Conservation (phyloP, 2,888 invertebrate genomes). For the Drosophila kambysellisi region DNA sequence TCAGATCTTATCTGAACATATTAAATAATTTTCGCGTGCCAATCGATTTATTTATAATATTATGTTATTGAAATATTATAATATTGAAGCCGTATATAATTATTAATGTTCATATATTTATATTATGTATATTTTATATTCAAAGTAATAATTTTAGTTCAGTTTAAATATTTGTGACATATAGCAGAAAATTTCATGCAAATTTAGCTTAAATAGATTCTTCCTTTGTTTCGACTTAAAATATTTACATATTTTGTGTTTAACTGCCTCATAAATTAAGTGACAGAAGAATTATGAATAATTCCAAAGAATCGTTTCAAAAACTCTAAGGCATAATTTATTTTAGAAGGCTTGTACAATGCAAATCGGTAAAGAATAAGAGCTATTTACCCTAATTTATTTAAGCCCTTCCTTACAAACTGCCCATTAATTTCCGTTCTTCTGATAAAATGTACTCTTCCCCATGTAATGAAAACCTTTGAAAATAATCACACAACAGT, state of each 20-base stretch:
- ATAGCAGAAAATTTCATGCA: background rate
- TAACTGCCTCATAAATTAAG: background rate
- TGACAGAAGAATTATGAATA: background rate
- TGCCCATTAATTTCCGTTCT: background rate
- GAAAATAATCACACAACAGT: conserved; percentile 4
- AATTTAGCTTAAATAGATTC: background rate
- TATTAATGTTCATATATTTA: background rate
- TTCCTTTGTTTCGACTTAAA: background rate
- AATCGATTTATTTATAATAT: too few relatives aligned
- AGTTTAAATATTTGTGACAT: background rate
- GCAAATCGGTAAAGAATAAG: background rate
- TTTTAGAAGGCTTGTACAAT: background rate
- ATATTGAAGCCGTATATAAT: background rate
- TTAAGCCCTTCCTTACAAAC: background rate
- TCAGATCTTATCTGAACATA: background rate
- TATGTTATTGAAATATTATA: too few relatives aligned
- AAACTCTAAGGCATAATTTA: background rate
- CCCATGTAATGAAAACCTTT: background rate
- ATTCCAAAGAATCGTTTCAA: background rate
- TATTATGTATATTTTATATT: background rate
- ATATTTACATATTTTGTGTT: background rate
- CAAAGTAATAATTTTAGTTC: background rate
- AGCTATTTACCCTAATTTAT: background rate
- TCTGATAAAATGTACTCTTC: background rate
- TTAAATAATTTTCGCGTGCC: background rate